Evolutionary conservation across 1,140 invertebrate species (phyloP).

Genomic region (Himalopsyche phryganea): DNA sequence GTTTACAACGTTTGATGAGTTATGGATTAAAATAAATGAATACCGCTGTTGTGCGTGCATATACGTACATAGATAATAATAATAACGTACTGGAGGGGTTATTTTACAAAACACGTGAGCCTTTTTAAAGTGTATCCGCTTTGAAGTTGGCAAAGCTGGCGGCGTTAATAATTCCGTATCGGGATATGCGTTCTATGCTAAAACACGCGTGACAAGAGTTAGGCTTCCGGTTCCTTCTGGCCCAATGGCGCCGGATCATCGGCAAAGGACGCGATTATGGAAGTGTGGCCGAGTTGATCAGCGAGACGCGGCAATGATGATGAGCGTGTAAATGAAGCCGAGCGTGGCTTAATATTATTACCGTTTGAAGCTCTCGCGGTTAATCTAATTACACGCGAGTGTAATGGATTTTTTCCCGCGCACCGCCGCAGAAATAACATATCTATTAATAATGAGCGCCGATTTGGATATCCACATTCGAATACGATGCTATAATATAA

Average conservation of each 20-base stretch:
- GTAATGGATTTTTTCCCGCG: no score
- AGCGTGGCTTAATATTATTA: neutral
- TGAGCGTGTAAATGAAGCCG: constrained; percentile 4
- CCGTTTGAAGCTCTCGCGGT: constrained; percentile 7
- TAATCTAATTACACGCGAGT: no score
- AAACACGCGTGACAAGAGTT: constrained; percentile 18
- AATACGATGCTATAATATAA: no score
- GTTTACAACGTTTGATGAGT: constrained; percentile 34
- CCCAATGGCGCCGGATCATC: constrained; percentile 18
- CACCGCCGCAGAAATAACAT: no score
- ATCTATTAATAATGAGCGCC: no score
- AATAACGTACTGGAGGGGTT: constrained; percentile 3
- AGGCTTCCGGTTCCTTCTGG: constrained; percentile 13
- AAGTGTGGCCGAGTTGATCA: neutral
- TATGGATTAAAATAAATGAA: constrained; percentile 35
- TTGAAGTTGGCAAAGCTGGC: constrained; percentile 14
- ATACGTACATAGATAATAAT: constrained; percentile 3
- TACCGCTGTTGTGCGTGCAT: constrained; percentile 10
- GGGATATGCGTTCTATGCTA: neutral
- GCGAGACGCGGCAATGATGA: neutral
- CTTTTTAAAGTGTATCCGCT: constrained; percentile 18
- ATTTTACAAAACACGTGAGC: constrained; percentile 1
- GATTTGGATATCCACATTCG: no score
- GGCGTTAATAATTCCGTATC: constrained; percentile 18
- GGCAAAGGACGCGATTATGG: constrained; percentile 11